Percentiles rank a stretch among this genome's conserved stretches.
Evolutionary conservation across 2,888 invertebrate genomes (phyloP).

Genomic region (Troilus luridus): DNA sequence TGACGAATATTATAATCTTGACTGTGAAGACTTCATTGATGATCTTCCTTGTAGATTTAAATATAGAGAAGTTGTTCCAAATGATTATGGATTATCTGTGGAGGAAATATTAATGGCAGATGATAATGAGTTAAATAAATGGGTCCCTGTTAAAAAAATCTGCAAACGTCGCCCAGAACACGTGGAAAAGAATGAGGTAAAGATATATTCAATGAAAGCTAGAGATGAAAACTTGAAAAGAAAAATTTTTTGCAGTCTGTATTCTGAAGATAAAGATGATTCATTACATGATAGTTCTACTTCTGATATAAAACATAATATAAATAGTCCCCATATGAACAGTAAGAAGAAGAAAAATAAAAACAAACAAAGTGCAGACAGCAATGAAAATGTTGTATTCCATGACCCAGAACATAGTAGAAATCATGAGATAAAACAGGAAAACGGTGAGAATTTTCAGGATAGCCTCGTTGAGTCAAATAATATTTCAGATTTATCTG

Average conservation of each 20-base stretch:
- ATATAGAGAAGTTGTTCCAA: slow-evolving; percentile 89
- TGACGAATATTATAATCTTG: slow-evolving; percentile 94
- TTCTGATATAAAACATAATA: background rate
- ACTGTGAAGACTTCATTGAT: slow-evolving; percentile 95
- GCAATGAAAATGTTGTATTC: background rate
- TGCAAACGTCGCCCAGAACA: slow-evolving; percentile 83
- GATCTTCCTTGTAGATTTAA: slow-evolving; percentile 94
- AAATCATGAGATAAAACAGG: background rate
- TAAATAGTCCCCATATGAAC: background rate
- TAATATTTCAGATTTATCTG: background rate
- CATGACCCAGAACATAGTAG: background rate
- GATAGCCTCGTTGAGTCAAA: background rate
- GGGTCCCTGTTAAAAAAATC: slow-evolving; percentile 93
- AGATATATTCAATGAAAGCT: slow-evolving; percentile 81
- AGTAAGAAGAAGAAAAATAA: slow-evolving; percentile 26
- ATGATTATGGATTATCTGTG: slow-evolving; percentile 89
- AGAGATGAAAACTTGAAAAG: slow-evolving; percentile 81
- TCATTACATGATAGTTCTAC: background rate
- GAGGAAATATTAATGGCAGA: slow-evolving; percentile 95
- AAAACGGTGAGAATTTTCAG: background rate
- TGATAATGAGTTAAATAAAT: slow-evolving; percentile 93
- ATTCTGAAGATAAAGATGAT: slow-evolving; percentile 68
- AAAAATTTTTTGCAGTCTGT: slow-evolving; percentile 85
- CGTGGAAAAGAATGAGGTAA: slow-evolving; percentile 85
- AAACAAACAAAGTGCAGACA: background rate